Conservation (phyloP, 1,140 invertebrate species). For the Pseudobourletiella spinata region DNA sequence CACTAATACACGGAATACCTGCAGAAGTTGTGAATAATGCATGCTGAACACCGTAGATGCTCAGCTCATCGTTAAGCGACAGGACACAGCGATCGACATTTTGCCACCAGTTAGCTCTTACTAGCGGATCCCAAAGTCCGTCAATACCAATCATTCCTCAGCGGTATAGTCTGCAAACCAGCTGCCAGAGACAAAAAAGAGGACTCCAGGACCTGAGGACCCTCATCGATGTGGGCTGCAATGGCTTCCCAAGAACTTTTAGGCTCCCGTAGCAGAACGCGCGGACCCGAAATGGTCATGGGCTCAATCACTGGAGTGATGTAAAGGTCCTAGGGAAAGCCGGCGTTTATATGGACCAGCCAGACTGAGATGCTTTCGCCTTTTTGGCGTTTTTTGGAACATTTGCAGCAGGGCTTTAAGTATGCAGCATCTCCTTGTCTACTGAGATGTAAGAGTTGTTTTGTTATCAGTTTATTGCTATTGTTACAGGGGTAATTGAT, state of each 20-base stretch:
- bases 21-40: slow-evolving; percentile 31
- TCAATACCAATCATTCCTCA: slow-evolving; percentile 33
- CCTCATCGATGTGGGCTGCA: slow-evolving; percentile 21
- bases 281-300: background rate
- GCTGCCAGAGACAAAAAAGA: slow-evolving; percentile 29
- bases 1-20: slow-evolving; percentile 11
- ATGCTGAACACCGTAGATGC: slow-evolving; percentile 29
- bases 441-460: too few relatives aligned
- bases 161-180: slow-evolving; percentile 33
- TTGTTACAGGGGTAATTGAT: too few relatives aligned
- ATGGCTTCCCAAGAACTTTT: slow-evolving; percentile 13
- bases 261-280: slow-evolving; percentile 17
- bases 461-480: too few relatives aligned
- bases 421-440: too few relatives aligned
- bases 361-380: too few relatives aligned
- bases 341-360: too few relatives aligned
- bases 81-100: slow-evolving; percentile 23
- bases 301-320: too few relatives aligned
- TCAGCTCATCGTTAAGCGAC: slow-evolving; percentile 28
- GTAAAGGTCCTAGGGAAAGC: too few relatives aligned
- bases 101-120: slow-evolving; percentile 29
- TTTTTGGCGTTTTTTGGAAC: too few relatives aligned
- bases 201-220: slow-evolving; percentile 29
- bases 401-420: too few relatives aligned
- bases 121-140: slow-evolving; percentile 24